phyloP scores from a whole-genome alignment of 2,888 invertebrate species.

The Nomada flava region DNA sequence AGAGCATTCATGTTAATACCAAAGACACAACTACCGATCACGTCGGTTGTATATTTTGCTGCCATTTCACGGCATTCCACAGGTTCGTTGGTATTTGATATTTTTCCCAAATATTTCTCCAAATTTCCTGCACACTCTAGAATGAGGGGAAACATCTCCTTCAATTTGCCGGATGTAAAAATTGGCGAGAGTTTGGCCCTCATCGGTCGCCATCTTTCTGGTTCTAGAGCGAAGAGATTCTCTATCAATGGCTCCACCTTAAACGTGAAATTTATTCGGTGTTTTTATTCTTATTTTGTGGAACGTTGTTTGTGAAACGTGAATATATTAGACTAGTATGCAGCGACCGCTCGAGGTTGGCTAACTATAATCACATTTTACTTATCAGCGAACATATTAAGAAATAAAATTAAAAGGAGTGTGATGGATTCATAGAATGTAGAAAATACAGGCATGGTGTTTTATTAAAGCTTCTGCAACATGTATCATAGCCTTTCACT shows the following conservation, averaged over 20 bases:
- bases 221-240: conserved; percentile 83
- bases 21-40: conserved; percentile 83
- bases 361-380: too few species aligned
- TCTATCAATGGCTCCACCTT: conserved; percentile 83
- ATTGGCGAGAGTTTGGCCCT: conserved; percentile 85
- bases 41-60: conserved; percentile 82
- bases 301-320: too few species aligned
- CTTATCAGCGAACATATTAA: too few species aligned
- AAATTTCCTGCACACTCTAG: conserved; percentile 83
- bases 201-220: conserved; percentile 85
- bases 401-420: too few species aligned
- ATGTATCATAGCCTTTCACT: too few species aligned
- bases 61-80: conserved; percentile 74
- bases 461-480: too few species aligned
- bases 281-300: too few species aligned
- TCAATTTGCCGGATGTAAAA: conserved; percentile 85
- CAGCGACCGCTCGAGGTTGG: too few species aligned
- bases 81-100: conserved; percentile 42
- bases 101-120: conserved; percentile 81
- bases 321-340: too few species aligned
- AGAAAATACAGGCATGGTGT: too few species aligned
- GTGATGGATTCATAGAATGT: too few species aligned
- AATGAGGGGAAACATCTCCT: conserved; percentile 85
- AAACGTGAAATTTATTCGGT: background rate
- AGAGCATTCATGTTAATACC: conserved; percentile 81